These are phyloP conservation scores for Grapholita molesta DNA, from an alignment of 1,140 invertebrate genomes.

Conservation along the genomic window DNA sequence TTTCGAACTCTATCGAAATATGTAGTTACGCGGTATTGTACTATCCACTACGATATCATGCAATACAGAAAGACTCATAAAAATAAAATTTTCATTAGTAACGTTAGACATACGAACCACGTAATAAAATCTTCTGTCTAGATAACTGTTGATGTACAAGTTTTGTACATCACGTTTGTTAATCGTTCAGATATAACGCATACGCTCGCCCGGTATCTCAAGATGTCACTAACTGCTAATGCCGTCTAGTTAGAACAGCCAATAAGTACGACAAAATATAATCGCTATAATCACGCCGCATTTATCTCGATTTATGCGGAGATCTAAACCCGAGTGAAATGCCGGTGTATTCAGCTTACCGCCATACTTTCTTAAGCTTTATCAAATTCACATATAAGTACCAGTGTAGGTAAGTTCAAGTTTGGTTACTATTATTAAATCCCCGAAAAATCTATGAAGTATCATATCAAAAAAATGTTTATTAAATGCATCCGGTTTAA, in stretches of 20 bases:
- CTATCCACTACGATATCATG: too few species aligned
- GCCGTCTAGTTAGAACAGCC: background rate
- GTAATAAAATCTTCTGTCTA: background rate
- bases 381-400: too few species aligned
- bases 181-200: background rate
- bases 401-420: too few species aligned
- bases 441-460: too few species aligned
- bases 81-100: too few species aligned
- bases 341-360: background rate
- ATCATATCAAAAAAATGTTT: too few species aligned
- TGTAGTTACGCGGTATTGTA: too few species aligned
- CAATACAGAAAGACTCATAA: too few species aligned
- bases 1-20: too few species aligned
- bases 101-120: too few species aligned
- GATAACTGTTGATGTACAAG: background rate
- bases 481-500: too few species aligned
- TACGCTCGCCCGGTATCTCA: background rate
- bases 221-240: background rate
- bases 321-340: background rate
- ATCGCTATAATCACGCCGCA: background rate
- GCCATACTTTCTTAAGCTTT: background rate
- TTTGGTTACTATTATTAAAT: too few species aligned
- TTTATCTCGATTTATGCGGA: background rate
- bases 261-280: background rate
- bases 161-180: background rate